phyloP scores from a whole-genome alignment of 2,888 invertebrate species.

The Thysanoteuthis rhombus region DNA sequence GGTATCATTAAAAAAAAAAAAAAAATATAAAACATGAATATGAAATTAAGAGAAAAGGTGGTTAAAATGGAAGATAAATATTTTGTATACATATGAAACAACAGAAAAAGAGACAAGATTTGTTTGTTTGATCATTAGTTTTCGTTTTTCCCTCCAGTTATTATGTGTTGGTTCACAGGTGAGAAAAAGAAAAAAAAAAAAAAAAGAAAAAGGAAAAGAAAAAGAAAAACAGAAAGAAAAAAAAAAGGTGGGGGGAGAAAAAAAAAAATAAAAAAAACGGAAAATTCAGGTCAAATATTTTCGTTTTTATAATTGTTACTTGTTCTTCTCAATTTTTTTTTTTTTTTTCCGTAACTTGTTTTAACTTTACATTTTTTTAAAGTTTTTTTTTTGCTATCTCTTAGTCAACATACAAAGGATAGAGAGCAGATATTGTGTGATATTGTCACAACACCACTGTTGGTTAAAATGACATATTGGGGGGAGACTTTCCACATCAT shows the following conservation, averaged over 20 bases:
- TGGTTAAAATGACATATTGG: conserved; percentile 12
- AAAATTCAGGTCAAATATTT: not conserved
- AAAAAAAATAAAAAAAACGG: not conserved
- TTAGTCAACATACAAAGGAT: not conserved
- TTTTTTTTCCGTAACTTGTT: not conserved
- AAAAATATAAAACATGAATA: not conserved
- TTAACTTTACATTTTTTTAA: not conserved
- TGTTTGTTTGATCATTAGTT: not conserved
- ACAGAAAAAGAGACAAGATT: not conserved
- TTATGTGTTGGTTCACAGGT: not conserved
- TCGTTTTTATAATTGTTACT: not conserved
- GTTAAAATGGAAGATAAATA: not conserved
- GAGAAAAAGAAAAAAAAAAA: not conserved
- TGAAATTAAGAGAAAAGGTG: not conserved
- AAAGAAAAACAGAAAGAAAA: not conserved
- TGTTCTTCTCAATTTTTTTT: too few relatives aligned
- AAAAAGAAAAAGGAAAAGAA: too few relatives aligned
- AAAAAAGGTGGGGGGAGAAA: too few relatives aligned
- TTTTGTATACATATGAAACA: not conserved
- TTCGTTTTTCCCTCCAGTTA: not conserved
- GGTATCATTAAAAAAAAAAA: not conserved
- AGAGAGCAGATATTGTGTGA: not conserved
- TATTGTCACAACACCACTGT: not conserved
- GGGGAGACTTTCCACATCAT: not conserved
- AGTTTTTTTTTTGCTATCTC: too few relatives aligned